Evolutionary conservation across 2,113 vertebrate species (phyloP).

Genomic region (Amblyopsis rosae): DNA sequence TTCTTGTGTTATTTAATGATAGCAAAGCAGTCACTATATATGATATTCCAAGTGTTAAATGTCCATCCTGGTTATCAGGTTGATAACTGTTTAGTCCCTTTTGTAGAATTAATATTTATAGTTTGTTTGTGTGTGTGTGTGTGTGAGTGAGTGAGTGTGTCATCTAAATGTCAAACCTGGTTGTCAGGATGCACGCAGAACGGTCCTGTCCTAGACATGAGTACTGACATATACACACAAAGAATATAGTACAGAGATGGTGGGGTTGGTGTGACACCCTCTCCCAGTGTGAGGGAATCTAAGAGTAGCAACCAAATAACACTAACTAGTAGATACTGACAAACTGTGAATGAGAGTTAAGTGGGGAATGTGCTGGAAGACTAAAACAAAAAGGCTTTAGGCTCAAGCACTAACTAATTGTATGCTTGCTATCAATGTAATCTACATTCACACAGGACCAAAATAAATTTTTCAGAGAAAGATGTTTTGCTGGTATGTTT

Average conservation of each 20-base stretch:
- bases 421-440: constrained; percentile 28
- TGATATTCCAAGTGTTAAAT: constrained; percentile 37
- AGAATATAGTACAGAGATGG: constrained; percentile 27
- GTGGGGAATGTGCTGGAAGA: constrained; percentile 30
- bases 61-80: constrained; percentile 35
- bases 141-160: constrained; percentile 10
- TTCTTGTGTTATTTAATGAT: constrained; percentile 64
- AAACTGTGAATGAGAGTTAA: constrained; percentile 66
- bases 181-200: constrained; percentile 21
- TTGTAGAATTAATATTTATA: not conserved
- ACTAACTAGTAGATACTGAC: constrained; percentile 48
- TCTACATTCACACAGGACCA: constrained; percentile 66
- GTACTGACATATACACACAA: too few species aligned
- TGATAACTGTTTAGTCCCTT: constrained; percentile 16
- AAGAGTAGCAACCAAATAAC: constrained; percentile 30
- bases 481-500: constrained; percentile 52
- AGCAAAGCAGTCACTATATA: constrained; percentile 28
- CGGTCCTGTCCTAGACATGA: constrained; percentile 12
- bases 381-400: constrained; percentile 29
- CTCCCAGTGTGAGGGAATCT: constrained; percentile 45
- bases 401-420: constrained; percentile 32
- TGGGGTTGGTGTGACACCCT: constrained; percentile 10
- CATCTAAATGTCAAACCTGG: constrained; percentile 40
- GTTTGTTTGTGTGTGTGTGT: constrained; percentile 2
- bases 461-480: constrained; percentile 45